Evolutionary conservation across 2,797 vertebrate species (phyloP).

Genomic region (Emydoidea blandingii): DNA sequence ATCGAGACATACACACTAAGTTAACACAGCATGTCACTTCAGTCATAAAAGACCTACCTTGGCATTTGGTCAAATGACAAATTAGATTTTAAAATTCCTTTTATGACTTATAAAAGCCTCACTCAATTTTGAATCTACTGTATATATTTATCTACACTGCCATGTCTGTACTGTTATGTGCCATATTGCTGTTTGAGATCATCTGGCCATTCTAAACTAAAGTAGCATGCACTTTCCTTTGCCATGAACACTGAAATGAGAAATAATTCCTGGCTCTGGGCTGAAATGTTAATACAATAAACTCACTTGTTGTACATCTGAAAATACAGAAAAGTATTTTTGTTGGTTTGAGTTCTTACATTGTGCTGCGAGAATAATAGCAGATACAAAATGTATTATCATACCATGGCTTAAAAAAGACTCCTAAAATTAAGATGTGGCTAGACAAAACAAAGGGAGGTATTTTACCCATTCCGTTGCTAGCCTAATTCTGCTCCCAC

Average conservation of each 20-base stretch:
- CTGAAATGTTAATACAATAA: background rate
- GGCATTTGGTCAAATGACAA: constrained; percentile 48
- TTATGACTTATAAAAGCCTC: constrained; percentile 35
- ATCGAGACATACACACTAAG: constrained; percentile 6
- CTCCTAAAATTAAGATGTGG: too few species aligned
- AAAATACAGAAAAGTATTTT: background rate
- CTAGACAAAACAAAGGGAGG: background rate
- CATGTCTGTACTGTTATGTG: background rate
- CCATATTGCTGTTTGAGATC: background rate
- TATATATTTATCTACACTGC: background rate
- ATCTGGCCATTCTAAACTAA: background rate
- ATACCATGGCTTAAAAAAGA: background rate
- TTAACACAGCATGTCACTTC: constrained; percentile 3
- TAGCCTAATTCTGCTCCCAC: fast-evolving
- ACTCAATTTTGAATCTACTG: background rate
- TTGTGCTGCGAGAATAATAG: background rate
- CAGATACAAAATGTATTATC: background rate
- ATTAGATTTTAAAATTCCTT: constrained; percentile 40
- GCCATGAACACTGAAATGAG: background rate
- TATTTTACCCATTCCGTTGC: background rate
- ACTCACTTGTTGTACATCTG: background rate
- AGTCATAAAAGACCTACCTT: constrained; percentile 25
- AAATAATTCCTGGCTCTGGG: background rate
- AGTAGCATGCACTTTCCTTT: background rate
- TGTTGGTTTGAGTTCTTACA: background rate